Evolutionary conservation across 1,140 invertebrate genomes (phyloP).

Genomic region (Nylanderia fulva): DNA sequence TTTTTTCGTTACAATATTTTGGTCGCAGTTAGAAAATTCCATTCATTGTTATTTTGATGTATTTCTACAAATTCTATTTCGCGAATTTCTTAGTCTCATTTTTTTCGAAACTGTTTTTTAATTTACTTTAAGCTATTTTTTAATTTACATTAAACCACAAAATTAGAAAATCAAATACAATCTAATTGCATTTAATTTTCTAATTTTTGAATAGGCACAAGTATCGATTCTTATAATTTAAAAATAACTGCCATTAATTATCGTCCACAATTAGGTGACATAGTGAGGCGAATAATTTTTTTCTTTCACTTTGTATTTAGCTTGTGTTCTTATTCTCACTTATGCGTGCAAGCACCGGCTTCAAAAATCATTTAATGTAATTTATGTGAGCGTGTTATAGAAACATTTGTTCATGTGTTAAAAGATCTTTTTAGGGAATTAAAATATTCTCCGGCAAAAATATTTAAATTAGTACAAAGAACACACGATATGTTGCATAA

Average conservation of each 20-base stretch:
- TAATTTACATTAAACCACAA: neutral
- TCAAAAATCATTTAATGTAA: neutral
- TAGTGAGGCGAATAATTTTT: neutral
- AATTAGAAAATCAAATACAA: too few relatives aligned
- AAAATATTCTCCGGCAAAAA: neutral
- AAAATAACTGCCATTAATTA: neutral
- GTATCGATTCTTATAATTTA: neutral
- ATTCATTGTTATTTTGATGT: too few relatives aligned
- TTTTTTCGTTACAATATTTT: neutral
- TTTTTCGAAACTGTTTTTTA: neutral
- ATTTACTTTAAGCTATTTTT: too few relatives aligned
- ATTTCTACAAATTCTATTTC: neutral
- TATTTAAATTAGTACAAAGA: constrained; percentile 35
- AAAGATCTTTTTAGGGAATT: neutral
- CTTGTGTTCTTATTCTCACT: neutral
- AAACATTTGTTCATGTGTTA: neutral
- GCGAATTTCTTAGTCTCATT: neutral
- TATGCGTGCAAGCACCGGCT: neutral
- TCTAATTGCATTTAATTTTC: neutral
- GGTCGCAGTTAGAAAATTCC: neutral
- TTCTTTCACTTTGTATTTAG: neutral
- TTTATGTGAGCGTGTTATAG: neutral
- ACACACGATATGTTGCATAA: too few relatives aligned
- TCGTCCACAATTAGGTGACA: neutral
- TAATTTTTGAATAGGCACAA: neutral